A percentile compares a stretch with the other conserved stretches of the same genome.
phyloP scores from a whole-genome alignment of 2,797 vertebrate genomes.

The Oreortyx pictus region DNA sequence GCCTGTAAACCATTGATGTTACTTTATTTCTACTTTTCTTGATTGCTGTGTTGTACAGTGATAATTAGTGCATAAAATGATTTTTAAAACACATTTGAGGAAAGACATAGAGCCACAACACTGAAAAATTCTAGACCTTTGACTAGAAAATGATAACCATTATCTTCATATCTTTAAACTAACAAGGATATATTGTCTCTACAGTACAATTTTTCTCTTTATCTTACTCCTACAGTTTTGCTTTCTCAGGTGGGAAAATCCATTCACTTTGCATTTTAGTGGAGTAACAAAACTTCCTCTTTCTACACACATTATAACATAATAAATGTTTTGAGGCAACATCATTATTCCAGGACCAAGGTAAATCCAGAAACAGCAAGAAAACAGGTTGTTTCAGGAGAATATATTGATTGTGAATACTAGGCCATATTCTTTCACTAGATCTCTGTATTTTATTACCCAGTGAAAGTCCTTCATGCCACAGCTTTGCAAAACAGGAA shows the following conservation, averaged over 20 bases:
- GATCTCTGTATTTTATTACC: not conserved
- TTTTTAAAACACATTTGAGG: not conserved
- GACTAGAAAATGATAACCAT: not conserved
- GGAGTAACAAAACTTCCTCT: not conserved
- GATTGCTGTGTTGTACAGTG: not conserved
- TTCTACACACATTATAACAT: not conserved
- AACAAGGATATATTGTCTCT: not conserved
- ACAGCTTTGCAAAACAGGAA: not conserved
- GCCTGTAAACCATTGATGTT: not conserved
- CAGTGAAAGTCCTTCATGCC: accelerated
- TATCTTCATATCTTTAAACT: not conserved
- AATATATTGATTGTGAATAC: not conserved
- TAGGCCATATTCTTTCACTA: not conserved
- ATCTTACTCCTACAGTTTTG: not conserved
- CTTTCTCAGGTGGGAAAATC: not conserved
- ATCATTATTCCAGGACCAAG: not conserved
- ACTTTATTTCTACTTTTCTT: not conserved
- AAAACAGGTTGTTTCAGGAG: not conserved
- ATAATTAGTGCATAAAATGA: not conserved
- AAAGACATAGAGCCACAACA: not conserved
- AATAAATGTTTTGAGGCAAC: not conserved
- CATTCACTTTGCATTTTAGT: not conserved
- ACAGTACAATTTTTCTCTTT: not conserved
- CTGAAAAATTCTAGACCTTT: not conserved
- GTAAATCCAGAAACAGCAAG: not conserved